Evolutionary conservation across 1,140 invertebrate species (phyloP).

Genomic region (Xylocopa sonorina): DNA sequence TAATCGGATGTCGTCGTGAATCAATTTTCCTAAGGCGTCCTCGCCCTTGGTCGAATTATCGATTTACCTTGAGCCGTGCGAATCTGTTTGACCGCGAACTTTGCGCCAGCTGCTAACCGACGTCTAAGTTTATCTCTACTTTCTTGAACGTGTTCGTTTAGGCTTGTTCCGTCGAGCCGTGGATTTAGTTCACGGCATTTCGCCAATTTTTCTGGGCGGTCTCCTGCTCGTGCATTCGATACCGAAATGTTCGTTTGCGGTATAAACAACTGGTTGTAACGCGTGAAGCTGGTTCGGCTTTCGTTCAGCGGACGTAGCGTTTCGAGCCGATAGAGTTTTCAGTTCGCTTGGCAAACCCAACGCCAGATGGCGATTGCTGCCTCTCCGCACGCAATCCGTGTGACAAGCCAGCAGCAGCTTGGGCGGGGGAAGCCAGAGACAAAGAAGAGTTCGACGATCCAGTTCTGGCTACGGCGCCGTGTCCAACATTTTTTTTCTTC

Average conservation of each 20-base stretch:
- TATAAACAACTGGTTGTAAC: too few species aligned
- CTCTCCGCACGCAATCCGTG: constrained; percentile 28
- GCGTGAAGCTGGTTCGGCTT: too few species aligned
- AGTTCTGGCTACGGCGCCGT: constrained; percentile 39
- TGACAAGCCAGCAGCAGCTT: background rate
- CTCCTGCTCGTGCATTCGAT: too few species aligned
- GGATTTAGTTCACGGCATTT: constrained; percentile 62
- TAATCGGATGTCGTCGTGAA: background rate
- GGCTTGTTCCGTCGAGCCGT: constrained; percentile 42
- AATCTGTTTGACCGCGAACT: constrained; percentile 21
- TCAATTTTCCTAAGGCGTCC: background rate
- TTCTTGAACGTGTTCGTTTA: constrained; percentile 48
- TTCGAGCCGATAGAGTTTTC: constrained; percentile 49
- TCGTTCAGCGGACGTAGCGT: too few species aligned
- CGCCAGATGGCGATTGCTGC: constrained; percentile 64
- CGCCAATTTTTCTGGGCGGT: too few species aligned
- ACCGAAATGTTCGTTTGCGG: too few species aligned
- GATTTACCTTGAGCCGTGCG: constrained; percentile 3
- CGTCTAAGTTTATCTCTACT: constrained; percentile 40
- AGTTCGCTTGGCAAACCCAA: background rate
- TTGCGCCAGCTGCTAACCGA: constrained; percentile 16
- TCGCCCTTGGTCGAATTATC: background rate
- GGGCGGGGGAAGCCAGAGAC: background rate
- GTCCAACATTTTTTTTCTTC: too few species aligned
- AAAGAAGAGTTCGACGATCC: background rate